Evolutionary conservation across 1,140 invertebrate genomes (phyloP).

Genomic region (Bombus cullumanus): DNA sequence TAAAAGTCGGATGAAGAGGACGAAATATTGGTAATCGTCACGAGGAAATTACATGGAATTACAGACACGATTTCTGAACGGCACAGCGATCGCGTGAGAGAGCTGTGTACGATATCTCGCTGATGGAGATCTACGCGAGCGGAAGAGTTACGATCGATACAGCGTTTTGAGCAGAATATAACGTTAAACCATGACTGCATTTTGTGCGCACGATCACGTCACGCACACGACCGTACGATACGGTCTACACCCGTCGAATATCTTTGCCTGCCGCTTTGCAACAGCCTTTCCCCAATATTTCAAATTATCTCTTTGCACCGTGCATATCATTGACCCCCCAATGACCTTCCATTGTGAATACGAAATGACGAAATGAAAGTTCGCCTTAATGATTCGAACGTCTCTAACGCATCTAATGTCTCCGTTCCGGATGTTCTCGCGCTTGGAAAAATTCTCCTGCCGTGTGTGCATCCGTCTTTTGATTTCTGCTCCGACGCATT

Average conservation of each 20-base stretch:
- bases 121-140: conserved; percentile 37
- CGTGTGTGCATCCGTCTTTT: neutral
- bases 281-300: conserved; percentile 10
- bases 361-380: conserved; percentile 26
- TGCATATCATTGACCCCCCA: conserved; percentile 31
- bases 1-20: neutral
- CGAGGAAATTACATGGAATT: conserved; percentile 49
- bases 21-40: conserved; percentile 36
- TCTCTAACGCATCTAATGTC: neutral
- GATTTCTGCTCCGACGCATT: neutral
- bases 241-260: neutral
- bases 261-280: neutral
- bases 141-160: conserved; percentile 49
- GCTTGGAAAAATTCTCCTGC: neutral
- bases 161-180: conserved; percentile 7
- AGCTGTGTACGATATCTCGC: conserved; percentile 27
- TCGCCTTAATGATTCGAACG: too few relatives aligned
- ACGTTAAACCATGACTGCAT: neutral
- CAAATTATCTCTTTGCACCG: conserved; percentile 11
- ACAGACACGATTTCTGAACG: conserved; percentile 13
- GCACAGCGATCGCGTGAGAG: neutral
- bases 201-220: neutral
- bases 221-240: too few relatives aligned
- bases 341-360: conserved; percentile 22
- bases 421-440: conserved; percentile 1